A percentile compares a stretch with the other conserved stretches of the same genome.
These are phyloP conservation scores for Pseudococcus viburni DNA, from an alignment of 2,888 invertebrate species.

Conservation along the genomic window DNA sequence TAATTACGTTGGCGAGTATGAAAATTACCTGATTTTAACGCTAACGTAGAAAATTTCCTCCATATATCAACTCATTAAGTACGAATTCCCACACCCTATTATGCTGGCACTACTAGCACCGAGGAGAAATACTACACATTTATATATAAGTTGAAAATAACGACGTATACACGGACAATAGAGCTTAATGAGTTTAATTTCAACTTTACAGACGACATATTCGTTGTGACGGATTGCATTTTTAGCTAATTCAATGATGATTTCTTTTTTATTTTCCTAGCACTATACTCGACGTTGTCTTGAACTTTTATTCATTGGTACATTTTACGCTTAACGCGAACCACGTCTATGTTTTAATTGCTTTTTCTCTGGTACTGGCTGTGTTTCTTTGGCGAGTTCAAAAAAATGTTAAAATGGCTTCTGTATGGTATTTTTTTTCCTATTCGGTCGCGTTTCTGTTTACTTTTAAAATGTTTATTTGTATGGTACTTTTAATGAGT, in stretches of 20 bases:
- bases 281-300: neutral
- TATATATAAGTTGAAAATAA: neutral
- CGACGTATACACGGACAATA: neutral
- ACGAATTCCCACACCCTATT: constrained; percentile 16
- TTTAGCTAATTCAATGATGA: constrained; percentile 14
- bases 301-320: constrained; percentile 7
- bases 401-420: neutral
- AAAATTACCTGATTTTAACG: constrained; percentile 27
- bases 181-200: constrained; percentile 45
- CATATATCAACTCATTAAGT: constrained; percentile 7
- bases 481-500: neutral
- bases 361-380: neutral
- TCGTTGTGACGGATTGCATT: constrained; percentile 31
- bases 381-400: neutral
- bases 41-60: constrained; percentile 6
- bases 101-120: neutral
- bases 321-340: neutral
- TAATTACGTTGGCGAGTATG: neutral
- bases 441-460: neutral
- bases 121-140: neutral
- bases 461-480: neutral
- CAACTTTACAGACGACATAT: constrained; percentile 25
- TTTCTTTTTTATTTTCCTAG: neutral
- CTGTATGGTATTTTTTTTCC: neutral
- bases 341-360: constrained; percentile 17